phyloP scores from a whole-genome alignment of 2,888 invertebrate species.

The Idaea aversata region DNA sequence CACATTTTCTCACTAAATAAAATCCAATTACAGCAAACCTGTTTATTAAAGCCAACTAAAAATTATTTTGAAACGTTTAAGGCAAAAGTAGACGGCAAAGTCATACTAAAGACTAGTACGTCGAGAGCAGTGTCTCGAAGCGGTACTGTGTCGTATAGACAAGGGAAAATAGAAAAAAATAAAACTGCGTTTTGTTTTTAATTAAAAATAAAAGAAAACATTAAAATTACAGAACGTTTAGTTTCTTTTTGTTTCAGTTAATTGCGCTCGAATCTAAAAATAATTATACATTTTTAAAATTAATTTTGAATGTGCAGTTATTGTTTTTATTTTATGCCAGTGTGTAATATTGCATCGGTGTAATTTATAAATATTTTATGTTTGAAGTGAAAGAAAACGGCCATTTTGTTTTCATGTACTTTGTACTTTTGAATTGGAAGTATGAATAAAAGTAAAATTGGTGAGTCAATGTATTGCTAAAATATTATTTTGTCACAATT shows the following conservation, averaged over 20 bases:
- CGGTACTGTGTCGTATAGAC: background rate
- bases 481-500: too few species aligned
- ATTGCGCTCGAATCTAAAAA: background rate
- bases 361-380: too few species aligned
- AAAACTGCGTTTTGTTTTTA: background rate
- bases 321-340: background rate
- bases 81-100: background rate
- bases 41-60: conserved; percentile 1
- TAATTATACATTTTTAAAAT: background rate
- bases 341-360: too few species aligned
- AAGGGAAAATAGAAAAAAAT: background rate
- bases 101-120: background rate
- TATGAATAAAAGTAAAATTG: too few species aligned
- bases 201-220: background rate
- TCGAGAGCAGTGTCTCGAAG: background rate
- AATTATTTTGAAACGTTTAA: background rate
- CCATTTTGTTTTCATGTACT: too few species aligned
- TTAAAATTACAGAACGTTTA: background rate
- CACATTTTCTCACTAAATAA: background rate
- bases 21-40: background rate
- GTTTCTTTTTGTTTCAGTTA: background rate
- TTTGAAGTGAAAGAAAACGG: too few species aligned
- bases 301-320: background rate
- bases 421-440: too few species aligned
- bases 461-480: too few species aligned